phyloP scores from a whole-genome alignment of 2,797 vertebrate genomes.

The Poecilia wingei region DNA sequence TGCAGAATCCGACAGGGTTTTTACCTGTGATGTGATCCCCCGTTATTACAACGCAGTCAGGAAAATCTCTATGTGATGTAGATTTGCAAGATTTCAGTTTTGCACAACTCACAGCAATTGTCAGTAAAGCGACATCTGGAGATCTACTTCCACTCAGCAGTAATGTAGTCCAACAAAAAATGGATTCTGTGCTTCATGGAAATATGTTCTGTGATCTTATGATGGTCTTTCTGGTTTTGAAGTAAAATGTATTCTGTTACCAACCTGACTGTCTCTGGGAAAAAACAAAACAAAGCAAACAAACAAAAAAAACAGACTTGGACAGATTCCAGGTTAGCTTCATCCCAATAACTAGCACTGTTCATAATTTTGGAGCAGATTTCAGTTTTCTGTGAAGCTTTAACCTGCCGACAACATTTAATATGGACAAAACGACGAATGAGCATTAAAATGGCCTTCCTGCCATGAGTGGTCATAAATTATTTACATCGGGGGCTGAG shows the following conservation, averaged over 20 bases:
- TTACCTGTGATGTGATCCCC: conserved; percentile 34
- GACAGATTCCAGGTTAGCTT: conserved; percentile 7
- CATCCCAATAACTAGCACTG: background rate
- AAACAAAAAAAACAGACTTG: background rate
- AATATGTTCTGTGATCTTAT: conserved; percentile 15
- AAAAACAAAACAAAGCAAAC: conserved; percentile 2
- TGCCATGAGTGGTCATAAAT: background rate
- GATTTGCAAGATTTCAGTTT: background rate
- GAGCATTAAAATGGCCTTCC: background rate
- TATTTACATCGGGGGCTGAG: background rate
- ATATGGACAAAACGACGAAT: background rate
- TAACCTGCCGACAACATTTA: background rate
- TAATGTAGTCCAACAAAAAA: conserved; percentile 21
- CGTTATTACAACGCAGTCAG: conserved; percentile 15
- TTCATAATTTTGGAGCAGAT: background rate
- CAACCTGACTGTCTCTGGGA: conserved; percentile 10
- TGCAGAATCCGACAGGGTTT: conserved; percentile 4
- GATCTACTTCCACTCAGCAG: background rate
- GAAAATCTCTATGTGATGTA: conserved; percentile 1
- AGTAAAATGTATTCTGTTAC: background rate
- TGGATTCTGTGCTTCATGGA: conserved; percentile 18
- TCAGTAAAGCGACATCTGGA: conserved; percentile 51
- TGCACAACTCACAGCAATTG: conserved; percentile 57
- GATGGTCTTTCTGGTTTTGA: background rate
- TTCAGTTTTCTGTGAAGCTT: background rate